A percentile compares a stretch with the other conserved stretches of the same genome.
These are phyloP conservation scores for Uropsilus gracilis DNA, from an alignment of 2,113 vertebrate genomes.

Conservation along the genomic window DNA sequence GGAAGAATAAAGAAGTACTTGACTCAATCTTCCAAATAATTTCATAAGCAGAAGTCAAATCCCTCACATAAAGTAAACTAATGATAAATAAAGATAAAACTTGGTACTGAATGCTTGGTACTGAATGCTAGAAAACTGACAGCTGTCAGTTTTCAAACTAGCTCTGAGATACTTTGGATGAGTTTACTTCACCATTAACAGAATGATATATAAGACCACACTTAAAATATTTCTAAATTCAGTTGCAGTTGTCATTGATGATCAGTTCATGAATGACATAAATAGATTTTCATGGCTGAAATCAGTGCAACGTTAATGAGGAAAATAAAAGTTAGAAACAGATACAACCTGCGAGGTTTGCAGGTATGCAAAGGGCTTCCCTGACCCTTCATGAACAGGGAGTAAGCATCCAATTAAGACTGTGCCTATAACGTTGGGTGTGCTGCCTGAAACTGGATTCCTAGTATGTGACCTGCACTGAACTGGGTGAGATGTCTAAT, in stretches of 20 bases:
- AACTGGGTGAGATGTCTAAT: neutral
- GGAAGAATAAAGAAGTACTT: neutral
- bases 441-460: neutral
- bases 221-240: neutral
- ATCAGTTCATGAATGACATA: neutral
- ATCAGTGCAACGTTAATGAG: neutral
- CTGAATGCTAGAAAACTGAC: too few species aligned
- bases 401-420: neutral
- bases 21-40: neutral
- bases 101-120: neutral
- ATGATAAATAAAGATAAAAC: neutral
- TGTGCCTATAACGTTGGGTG: fast-evolving
- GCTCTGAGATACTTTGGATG: neutral
- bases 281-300: neutral
- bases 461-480: neutral
- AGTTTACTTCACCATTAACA: neutral
- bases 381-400: neutral
- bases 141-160: neutral
- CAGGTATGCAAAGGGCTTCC: neutral
- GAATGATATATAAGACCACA: neutral
- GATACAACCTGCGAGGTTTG: neutral
- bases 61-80: neutral
- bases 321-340: neutral
- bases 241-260: neutral
- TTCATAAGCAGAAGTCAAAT: constrained; percentile 23